phyloP scores from a whole-genome alignment of 92 coral and sea anemone species.

The Muricea muricata region DNA sequence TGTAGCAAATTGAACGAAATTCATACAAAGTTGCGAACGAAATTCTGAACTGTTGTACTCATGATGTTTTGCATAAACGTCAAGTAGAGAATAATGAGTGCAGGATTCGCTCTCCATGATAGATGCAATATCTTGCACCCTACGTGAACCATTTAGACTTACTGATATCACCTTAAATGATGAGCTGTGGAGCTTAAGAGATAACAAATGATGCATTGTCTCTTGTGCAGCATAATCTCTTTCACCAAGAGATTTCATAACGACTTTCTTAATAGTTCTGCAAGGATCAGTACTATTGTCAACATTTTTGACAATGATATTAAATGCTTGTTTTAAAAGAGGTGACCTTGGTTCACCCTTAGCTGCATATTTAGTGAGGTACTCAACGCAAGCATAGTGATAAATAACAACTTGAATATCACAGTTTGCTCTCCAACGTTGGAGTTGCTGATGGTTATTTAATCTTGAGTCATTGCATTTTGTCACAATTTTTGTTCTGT shows the following conservation, averaged over 20 bases:
- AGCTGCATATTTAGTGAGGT: neutral
- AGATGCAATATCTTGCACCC: neutral
- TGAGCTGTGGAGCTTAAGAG: no score
- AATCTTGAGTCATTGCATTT: conserved; percentile 54
- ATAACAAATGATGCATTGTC: no score
- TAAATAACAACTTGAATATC: neutral
- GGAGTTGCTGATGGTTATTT: conserved; percentile 66
- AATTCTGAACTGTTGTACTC: conserved; percentile 58
- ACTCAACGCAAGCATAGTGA: neutral
- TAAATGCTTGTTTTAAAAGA: neutral
- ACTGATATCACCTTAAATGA: no score
- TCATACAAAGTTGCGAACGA: no score
- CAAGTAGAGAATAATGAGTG: conserved; percentile 58
- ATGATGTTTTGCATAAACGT: conserved; percentile 55
- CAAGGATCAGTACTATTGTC: conserved; percentile 49
- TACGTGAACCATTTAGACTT: no score
- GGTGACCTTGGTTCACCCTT: neutral
- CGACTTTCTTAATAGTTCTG: conserved; percentile 51
- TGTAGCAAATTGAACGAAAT: conserved; percentile 62
- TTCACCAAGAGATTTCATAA: conserved; percentile 67
- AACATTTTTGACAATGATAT: no score
- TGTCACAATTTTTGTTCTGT: conserved; percentile 61
- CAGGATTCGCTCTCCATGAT: conserved; percentile 28
- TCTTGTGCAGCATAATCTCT: conserved; percentile 63
- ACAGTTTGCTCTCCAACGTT: conserved; percentile 6